Percentiles rank a stretch among this genome's conserved stretches.
These are phyloP conservation scores for Piscicola geometra DNA, from an alignment of 2,888 invertebrate genomes.

Conservation along the genomic window DNA sequence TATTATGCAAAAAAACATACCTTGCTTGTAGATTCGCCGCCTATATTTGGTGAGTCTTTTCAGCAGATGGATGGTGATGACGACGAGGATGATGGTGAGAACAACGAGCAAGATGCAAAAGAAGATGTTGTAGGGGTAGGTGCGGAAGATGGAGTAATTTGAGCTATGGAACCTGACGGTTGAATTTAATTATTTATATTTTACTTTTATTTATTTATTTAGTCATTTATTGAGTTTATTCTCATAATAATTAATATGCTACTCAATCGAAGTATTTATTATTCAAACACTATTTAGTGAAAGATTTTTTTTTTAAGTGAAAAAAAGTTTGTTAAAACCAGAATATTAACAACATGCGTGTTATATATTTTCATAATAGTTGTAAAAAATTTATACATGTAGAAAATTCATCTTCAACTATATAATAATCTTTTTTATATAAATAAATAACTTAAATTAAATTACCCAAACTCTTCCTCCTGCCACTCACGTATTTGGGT, in stretches of 20 bases:
- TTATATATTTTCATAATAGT: no score
- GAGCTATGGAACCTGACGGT: neutral
- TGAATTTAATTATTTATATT: slow-evolving; percentile 4
- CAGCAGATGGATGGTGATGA: slow-evolving; percentile 13
- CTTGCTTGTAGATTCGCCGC: neutral
- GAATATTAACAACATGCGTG: no score
- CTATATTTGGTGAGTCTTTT: neutral
- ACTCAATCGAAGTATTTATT: neutral
- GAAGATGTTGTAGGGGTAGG: neutral
- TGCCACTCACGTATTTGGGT: slow-evolving; percentile 17
- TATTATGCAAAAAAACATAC: neutral
- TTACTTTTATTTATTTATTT: neutral
- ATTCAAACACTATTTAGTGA: no score
- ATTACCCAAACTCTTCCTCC: no score
- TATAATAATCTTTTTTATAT: no score
- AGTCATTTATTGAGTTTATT: neutral
- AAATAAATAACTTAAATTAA: no score
- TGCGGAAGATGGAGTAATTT: neutral
- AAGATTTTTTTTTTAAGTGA: no score
- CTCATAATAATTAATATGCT: neutral
- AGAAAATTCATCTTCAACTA: no score
- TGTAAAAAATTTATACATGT: no score
- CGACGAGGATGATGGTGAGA: slow-evolving; percentile 4
- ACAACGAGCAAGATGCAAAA: slow-evolving; percentile 21
- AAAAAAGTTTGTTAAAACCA: no score